Percentiles rank a stretch among this genome's conserved stretches.
Evolutionary conservation across 1,140 invertebrate genomes (phyloP).

Genomic region (Metopolophium dirhodum): DNA sequence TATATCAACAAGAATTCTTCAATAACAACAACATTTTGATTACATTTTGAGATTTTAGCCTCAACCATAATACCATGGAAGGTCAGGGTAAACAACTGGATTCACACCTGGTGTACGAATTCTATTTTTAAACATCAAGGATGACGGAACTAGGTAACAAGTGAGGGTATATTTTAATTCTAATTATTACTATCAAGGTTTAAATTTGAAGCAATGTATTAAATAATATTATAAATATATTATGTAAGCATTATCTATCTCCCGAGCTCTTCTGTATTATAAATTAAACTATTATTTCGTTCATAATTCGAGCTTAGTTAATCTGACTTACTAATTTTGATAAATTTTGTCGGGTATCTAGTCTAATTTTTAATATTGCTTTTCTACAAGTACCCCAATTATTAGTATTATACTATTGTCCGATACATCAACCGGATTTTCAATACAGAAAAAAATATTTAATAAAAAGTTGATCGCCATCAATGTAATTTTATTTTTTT

Average conservation of each 20-base stretch:
- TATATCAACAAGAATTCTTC: not conserved
- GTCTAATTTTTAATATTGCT: not conserved
- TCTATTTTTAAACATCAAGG: constrained; percentile 46
- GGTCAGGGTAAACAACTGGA: constrained; percentile 39
- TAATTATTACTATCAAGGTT: not conserved
- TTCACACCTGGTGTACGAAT: not conserved
- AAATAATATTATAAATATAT: not conserved
- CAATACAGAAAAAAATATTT: not conserved
- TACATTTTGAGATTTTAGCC: constrained; percentile 23
- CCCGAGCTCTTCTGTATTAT: not conserved
- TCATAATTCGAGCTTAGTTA: not conserved
- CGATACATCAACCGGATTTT: not conserved
- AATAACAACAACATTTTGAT: constrained; percentile 27
- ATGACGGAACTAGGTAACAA: not conserved
- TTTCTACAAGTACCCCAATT: not conserved
- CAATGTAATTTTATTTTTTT: not conserved
- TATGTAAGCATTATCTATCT: not conserved
- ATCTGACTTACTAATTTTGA: not conserved
- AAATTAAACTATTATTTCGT: not conserved
- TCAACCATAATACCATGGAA: not conserved
- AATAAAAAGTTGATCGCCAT: not conserved
- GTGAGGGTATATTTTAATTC: not conserved
- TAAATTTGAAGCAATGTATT: not conserved
- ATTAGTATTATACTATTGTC: not conserved
- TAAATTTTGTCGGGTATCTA: not conserved